Percentiles rank a stretch among this genome's conserved stretches.
These are phyloP conservation scores for Buathra laborator DNA, from an alignment of 2,888 invertebrate genomes.

Conservation along the genomic window DNA sequence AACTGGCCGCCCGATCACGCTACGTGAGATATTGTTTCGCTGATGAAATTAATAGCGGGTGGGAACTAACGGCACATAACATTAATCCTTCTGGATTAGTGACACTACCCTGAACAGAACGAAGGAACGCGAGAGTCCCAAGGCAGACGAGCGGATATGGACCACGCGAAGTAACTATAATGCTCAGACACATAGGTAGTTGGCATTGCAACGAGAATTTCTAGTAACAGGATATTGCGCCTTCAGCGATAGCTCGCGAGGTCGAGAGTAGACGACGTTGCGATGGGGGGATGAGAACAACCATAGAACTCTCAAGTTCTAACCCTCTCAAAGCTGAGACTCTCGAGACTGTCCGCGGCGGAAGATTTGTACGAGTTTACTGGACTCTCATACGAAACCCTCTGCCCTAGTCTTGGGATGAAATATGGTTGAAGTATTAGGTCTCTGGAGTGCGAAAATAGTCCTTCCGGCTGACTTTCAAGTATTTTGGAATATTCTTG, in stretches of 20 bases:
- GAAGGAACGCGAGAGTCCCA: slow-evolving; percentile 53
- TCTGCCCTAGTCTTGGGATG: slow-evolving; percentile 67
- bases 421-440: slow-evolving; percentile 73
- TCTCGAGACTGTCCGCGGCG: slow-evolving; percentile 65
- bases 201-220: slow-evolving; percentile 42
- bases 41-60: slow-evolving; percentile 82
- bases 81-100: slow-evolving; percentile 82
- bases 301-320: slow-evolving; percentile 40
- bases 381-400: slow-evolving; percentile 58
- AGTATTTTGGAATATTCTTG: slow-evolving; percentile 33
- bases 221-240: slow-evolving; percentile 77
- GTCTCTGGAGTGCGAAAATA: slow-evolving; percentile 23
- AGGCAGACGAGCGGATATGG: slow-evolving; percentile 44
- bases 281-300: slow-evolving; percentile 28
- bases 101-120: slow-evolving; percentile 74
- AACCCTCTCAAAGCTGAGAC: slow-evolving; percentile 27
- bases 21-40: slow-evolving; percentile 81
- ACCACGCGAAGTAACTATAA: slow-evolving; percentile 28
- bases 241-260: slow-evolving; percentile 52
- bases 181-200: background rate
- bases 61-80: slow-evolving; percentile 78
- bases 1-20: slow-evolving; percentile 67
- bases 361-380: slow-evolving; percentile 72
- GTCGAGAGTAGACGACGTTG: slow-evolving; percentile 60
- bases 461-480: background rate